A percentile compares a stretch with the other conserved stretches of the same genome.
Conservation (phyloP, 2,113 vertebrate genomes). For the Carassius gibelio region DNA sequence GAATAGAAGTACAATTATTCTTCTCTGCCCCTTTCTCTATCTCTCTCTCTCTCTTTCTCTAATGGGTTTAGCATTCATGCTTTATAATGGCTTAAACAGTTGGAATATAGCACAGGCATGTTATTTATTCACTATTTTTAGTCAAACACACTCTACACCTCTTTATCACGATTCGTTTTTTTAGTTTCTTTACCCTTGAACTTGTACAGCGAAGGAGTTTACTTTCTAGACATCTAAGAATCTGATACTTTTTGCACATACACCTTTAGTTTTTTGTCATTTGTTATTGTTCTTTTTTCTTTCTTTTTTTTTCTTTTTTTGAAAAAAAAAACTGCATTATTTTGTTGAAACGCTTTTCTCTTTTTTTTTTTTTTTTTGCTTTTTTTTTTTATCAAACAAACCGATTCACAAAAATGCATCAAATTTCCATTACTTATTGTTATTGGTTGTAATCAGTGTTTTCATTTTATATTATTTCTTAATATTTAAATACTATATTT, state of each 20-base stretch:
- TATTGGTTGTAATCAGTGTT: too few relatives aligned
- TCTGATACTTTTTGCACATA: not conserved
- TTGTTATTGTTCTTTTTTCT: too few relatives aligned
- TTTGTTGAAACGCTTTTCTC: too few relatives aligned
- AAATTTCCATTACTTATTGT: too few relatives aligned
- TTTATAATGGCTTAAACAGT: conserved; percentile 59
- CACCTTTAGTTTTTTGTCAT: not conserved
- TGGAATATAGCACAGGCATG: conserved; percentile 49
- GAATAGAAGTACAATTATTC: conserved; percentile 59
- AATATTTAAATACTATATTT: too few relatives aligned
- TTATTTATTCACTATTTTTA: conserved; percentile 53
- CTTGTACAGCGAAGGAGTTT: not conserved
- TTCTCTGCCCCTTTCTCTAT: conserved; percentile 26
- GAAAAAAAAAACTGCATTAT: not conserved
- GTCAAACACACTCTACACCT: conserved; percentile 9
- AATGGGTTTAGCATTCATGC: conserved; percentile 61
- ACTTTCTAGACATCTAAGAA: not conserved
- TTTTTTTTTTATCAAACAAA: too few relatives aligned
- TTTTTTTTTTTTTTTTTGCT: too few relatives aligned
- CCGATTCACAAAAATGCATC: too few relatives aligned
- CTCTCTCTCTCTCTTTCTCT: conserved; percentile 11
- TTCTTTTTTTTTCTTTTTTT: too few relatives aligned
- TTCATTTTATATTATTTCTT: too few relatives aligned
- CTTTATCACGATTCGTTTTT: not conserved
- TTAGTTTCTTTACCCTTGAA: not conserved